Conservation (phyloP, 2,113 vertebrate genomes). For the Cephalopholis sonnerati region DNA sequence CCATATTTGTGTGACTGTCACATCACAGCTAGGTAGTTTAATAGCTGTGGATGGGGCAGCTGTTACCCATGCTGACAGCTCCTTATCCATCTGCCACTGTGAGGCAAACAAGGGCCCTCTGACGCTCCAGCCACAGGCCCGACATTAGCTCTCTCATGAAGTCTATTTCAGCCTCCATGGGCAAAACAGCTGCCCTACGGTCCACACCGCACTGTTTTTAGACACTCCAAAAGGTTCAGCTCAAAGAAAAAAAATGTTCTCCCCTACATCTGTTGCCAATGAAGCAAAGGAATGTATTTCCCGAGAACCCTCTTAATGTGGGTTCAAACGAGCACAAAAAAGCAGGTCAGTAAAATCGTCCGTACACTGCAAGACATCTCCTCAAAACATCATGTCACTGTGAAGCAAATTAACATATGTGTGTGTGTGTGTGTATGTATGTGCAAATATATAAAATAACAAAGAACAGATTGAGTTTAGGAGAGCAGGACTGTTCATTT, state of each 20-base stretch:
- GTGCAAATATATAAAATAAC: background rate
- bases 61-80: conserved; percentile 77
- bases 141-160: conserved; percentile 77
- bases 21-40: conserved; percentile 58
- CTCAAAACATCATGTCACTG: conserved; percentile 13
- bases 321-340: conserved; percentile 61
- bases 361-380: conserved; percentile 21
- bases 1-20: conserved; percentile 37
- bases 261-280: conserved; percentile 86
- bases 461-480: too few relatives aligned
- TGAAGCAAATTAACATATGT: too few relatives aligned
- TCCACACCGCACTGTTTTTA: conserved; percentile 76
- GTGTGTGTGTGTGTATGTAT: background rate
- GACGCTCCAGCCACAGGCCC: conserved; percentile 68
- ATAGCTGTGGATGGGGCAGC: conserved; percentile 68
- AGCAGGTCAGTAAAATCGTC: conserved; percentile 51
- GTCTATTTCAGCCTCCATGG: conserved; percentile 81
- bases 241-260: conserved; percentile 67
- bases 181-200: conserved; percentile 81
- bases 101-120: conserved; percentile 62
- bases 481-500: conserved; percentile 2
- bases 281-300: conserved; percentile 84
- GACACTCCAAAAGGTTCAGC: conserved; percentile 75
- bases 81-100: conserved; percentile 76
- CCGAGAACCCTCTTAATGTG: conserved; percentile 67